A percentile compares a stretch with the other conserved stretches of the same genome.
Conservation (phyloP, 2,888 invertebrate species). For the Apotomis turbidana region DNA sequence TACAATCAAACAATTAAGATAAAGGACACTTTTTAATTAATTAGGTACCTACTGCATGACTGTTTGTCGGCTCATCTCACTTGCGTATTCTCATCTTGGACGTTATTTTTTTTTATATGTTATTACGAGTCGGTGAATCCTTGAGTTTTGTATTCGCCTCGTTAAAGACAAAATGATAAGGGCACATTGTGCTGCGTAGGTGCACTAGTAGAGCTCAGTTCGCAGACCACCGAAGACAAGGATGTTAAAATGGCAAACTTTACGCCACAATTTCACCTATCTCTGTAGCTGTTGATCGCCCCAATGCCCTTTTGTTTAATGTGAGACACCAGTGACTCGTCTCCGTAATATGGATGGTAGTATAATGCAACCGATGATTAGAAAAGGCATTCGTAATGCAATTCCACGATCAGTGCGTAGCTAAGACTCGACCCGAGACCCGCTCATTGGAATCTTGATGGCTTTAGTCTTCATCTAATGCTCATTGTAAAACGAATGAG, state of each 20-base stretch:
- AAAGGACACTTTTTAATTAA: too few species aligned
- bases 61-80: too few species aligned
- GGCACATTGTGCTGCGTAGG: constrained; percentile 92
- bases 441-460: constrained; percentile 78
- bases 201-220: constrained; percentile 92
- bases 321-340: too few species aligned
- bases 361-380: constrained; percentile 70
- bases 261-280: not conserved
- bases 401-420: constrained; percentile 54
- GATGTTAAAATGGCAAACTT: constrained; percentile 90
- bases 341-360: too few species aligned
- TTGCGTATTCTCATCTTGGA: too few species aligned
- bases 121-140: too few species aligned
- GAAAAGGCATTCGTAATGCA: constrained; percentile 72
- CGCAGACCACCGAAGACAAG: constrained; percentile 90
- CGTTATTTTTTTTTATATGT: too few species aligned
- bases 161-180: too few species aligned
- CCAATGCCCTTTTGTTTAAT: too few species aligned
- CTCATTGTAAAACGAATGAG: constrained; percentile 76
- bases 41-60: too few species aligned
- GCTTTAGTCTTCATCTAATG: constrained; percentile 66
- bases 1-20: too few species aligned
- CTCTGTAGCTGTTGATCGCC: not conserved
- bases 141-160: too few species aligned
- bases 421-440: constrained; percentile 73